A percentile compares a stretch with the other conserved stretches of the same genome.
phyloP scores from a whole-genome alignment of 35 echinoderm and acorn worm species.

The Hemicentrotus pulcherrimus region DNA sequence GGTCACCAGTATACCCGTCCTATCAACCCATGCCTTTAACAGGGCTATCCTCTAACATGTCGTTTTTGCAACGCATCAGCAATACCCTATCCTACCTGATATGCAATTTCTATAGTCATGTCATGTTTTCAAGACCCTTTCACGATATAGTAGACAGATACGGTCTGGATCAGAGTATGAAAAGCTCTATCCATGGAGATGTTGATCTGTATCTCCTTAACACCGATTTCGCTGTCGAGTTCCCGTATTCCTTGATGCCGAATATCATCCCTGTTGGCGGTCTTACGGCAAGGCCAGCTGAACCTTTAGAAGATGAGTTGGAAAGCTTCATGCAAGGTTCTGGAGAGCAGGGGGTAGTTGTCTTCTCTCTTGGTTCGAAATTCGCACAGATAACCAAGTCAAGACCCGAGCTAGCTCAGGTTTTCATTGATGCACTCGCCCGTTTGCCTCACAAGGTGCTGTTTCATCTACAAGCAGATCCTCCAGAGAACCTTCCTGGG shows the following conservation, averaged over 20 bases:
- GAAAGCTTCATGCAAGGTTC: conserved; percentile 72
- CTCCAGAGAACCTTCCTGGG: neutral
- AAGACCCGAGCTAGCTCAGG: conserved; percentile 4
- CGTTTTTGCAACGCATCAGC: neutral
- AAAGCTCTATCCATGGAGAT: neutral
- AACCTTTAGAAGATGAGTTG: conserved; percentile 55
- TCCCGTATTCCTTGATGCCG: conserved; percentile 60
- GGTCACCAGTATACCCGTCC: neutral
- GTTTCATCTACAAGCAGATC: conserved; percentile 33
- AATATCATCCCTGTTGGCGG: conserved; percentile 69
- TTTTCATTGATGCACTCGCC: conserved; percentile 35
- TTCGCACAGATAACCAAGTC: neutral
- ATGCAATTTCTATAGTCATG: neutral
- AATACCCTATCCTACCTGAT: conserved; percentile 1
- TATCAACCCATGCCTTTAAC: conserved; percentile 7
- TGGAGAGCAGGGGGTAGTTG: conserved; percentile 71
- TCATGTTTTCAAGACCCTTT: neutral
- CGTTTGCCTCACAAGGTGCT: conserved; percentile 59
- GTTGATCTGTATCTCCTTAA: neutral
- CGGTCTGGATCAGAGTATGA: neutral
- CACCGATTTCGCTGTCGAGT: conserved; percentile 59
- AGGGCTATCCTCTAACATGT: neutral
- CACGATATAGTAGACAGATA: neutral
- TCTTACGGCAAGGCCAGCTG: conserved; percentile 31
- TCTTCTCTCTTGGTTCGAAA: conserved; percentile 69